phyloP scores from a whole-genome alignment of 1,140 invertebrate species.

The Cheumatopsyche charites region DNA sequence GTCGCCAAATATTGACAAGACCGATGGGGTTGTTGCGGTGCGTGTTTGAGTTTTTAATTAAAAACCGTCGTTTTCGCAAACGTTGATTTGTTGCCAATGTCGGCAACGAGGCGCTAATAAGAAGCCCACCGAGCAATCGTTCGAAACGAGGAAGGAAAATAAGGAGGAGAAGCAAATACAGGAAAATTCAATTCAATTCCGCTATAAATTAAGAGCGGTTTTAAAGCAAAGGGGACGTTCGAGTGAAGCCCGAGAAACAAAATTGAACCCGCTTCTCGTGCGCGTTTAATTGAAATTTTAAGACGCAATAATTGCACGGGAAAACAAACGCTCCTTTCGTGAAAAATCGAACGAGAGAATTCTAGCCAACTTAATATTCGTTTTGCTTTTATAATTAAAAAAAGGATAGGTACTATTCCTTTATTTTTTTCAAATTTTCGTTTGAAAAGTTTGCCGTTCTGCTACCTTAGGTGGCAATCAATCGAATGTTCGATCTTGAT shows the following conservation, averaged over 20 bases:
- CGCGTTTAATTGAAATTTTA: conserved; percentile 46
- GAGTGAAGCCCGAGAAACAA: not conserved
- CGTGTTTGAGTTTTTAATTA: conserved; percentile 17
- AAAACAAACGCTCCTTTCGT: too few species aligned
- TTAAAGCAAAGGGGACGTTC: not conserved
- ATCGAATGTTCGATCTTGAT: conserved; percentile 13
- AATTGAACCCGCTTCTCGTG: conserved; percentile 9
- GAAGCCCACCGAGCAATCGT: too few species aligned
- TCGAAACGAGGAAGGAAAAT: too few species aligned
- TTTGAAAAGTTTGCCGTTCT: not conserved
- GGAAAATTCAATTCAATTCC: conserved; percentile 39
- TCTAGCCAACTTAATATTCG: too few species aligned
- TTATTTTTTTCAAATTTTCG: not conserved
- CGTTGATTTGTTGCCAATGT: conserved; percentile 14
- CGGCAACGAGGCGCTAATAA: conserved; percentile 7
- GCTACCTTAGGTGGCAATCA: not conserved
- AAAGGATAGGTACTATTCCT: too few species aligned
- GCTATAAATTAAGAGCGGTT: conserved; percentile 37
- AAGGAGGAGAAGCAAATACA: conserved; percentile 24
- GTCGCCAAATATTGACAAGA: too few species aligned
- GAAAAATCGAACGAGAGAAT: too few species aligned
- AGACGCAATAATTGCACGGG: conserved; percentile 37
- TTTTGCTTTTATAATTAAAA: too few species aligned
- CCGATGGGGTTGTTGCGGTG: too few species aligned
- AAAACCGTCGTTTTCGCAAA: conserved; percentile 9